Percentiles rank a stretch among this genome's conserved stretches.
phyloP scores from a whole-genome alignment of 2,113 vertebrate genomes.

The Pomatorhinus ruficollis region DNA sequence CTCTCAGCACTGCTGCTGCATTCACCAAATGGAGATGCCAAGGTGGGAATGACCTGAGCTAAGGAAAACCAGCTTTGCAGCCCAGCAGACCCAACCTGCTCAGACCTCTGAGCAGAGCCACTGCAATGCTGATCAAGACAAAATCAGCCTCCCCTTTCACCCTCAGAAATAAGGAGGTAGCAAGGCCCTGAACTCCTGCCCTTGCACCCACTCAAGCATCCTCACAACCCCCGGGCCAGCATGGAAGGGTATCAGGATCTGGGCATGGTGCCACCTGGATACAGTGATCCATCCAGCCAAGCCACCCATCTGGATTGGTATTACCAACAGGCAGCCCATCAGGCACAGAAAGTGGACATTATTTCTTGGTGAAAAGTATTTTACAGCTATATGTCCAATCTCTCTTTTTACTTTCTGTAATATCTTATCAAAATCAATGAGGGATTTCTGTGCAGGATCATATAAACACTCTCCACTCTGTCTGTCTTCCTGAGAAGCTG shows the following conservation, averaged over 20 bases:
- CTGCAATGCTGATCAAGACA: background rate
- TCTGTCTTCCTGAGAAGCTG: slow-evolving; percentile 1
- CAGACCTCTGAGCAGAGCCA: background rate
- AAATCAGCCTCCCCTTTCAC: background rate
- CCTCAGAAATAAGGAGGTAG: background rate
- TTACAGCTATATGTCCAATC: background rate
- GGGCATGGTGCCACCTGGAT: background rate
- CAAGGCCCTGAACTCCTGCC: background rate
- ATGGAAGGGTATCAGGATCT: fast-evolving
- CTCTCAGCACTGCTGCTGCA: background rate
- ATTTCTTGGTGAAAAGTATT: background rate
- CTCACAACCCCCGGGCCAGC: background rate
- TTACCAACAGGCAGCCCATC: background rate
- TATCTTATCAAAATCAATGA: slow-evolving; percentile 56
- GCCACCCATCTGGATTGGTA: background rate
- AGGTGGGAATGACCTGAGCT: background rate
- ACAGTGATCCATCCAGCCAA: background rate
- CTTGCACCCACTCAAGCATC: background rate
- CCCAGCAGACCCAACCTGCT: background rate
- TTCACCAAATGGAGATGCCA: background rate
- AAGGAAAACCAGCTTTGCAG: background rate
- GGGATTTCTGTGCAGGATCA: slow-evolving; percentile 54
- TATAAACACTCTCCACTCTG: slow-evolving; percentile 16
- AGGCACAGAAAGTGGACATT: background rate
- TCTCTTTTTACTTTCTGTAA: slow-evolving; percentile 25